phyloP scores from a whole-genome alignment of 2,888 invertebrate species.

The Lepidochrysops patricia region DNA sequence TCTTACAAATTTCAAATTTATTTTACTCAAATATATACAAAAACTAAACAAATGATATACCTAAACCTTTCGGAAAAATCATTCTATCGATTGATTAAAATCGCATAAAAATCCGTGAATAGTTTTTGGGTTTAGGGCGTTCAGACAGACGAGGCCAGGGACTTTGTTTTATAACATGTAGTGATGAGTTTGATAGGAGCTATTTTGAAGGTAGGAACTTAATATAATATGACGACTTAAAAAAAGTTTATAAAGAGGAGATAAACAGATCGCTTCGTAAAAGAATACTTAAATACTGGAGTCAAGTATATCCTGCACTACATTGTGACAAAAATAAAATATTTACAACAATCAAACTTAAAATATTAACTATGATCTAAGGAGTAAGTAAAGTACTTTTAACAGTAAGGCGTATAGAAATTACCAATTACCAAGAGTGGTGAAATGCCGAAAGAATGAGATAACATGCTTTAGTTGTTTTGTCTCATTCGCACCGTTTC shows the following conservation, averaged over 20 bases:
- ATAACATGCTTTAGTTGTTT: not conserved
- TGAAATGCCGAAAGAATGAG: not conserved
- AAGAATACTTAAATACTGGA: conserved; percentile 44
- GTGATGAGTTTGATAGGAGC: not conserved
- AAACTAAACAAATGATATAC: too few species aligned
- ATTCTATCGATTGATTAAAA: too few species aligned
- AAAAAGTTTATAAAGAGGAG: not conserved
- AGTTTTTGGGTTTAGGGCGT: too few species aligned
- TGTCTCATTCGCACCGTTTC: not conserved
- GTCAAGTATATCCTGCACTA: conserved; percentile 47
- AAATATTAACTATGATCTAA: conserved; percentile 15
- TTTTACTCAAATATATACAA: too few species aligned
- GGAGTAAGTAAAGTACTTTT: not conserved
- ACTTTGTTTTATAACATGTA: not conserved
- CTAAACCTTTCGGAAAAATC: too few species aligned
- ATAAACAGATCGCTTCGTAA: conserved; percentile 28
- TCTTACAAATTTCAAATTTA: too few species aligned
- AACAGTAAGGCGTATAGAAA: conserved; percentile 10
- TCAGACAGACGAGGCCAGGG: too few species aligned
- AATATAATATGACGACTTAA: not conserved
- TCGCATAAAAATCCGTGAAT: too few species aligned
- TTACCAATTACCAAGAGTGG: not conserved
- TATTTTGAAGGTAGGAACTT: conserved; percentile 3
- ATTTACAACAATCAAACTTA: conserved; percentile 24
- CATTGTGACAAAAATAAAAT: conserved; percentile 21